phyloP scores from a whole-genome alignment of 2,797 vertebrate genomes.

The Sciaenops ocellatus region DNA sequence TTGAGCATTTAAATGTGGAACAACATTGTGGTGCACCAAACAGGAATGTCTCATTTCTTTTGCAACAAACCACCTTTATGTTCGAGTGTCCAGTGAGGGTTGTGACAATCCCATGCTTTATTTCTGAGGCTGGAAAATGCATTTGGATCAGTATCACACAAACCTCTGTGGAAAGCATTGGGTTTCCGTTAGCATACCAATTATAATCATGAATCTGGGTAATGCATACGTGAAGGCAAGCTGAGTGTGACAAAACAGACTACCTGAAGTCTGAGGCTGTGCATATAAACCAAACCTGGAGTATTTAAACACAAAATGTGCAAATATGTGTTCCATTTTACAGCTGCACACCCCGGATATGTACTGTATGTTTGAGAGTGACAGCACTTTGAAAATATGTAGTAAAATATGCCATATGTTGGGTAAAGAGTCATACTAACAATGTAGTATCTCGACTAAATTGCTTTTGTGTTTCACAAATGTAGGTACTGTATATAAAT shows the following conservation, averaged over 20 bases:
- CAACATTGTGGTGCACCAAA: neutral
- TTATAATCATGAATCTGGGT: slow-evolving; percentile 61
- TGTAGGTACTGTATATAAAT: neutral
- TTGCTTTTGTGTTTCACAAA: neutral
- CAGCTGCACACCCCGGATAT: slow-evolving; percentile 7
- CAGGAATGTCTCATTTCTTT: slow-evolving; percentile 8
- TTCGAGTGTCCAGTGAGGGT: slow-evolving; percentile 19
- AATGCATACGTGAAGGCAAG: slow-evolving; percentile 42
- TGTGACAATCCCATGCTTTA: slow-evolving; percentile 24
- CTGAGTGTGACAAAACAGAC: slow-evolving; percentile 35
- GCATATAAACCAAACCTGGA: slow-evolving; percentile 46
- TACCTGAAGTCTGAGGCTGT: slow-evolving; percentile 38
- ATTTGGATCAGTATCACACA: slow-evolving; percentile 53
- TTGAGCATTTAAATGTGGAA: slow-evolving; percentile 5
- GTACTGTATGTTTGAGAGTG: neutral
- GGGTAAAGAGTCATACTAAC: neutral
- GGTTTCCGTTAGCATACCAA: slow-evolving; percentile 44
- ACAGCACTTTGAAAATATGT: neutral
- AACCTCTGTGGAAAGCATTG: slow-evolving; percentile 43
- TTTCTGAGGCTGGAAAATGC: slow-evolving; percentile 45
- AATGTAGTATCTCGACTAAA: neutral
- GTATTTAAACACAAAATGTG: slow-evolving; percentile 45
- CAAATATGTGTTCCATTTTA: slow-evolving; percentile 37
- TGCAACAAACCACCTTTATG: slow-evolving; percentile 18
- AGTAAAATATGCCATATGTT: neutral